phyloP scores from a whole-genome alignment of 2,797 vertebrate species.

The Danio albolineatus region DNA sequence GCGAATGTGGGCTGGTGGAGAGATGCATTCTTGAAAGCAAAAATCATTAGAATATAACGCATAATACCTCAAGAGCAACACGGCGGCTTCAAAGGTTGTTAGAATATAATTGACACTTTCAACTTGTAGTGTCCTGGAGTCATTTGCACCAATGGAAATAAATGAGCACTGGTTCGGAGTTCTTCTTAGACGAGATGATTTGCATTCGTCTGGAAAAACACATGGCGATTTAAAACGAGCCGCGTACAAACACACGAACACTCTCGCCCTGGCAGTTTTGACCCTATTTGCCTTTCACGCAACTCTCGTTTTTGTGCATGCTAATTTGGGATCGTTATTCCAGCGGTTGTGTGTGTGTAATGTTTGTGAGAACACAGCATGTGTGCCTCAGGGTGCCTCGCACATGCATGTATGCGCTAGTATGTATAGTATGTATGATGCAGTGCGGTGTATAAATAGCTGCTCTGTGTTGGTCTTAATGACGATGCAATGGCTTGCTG shows the following conservation, averaged over 20 bases:
- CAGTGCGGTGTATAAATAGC: slow-evolving; percentile 63
- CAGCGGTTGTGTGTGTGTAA: slow-evolving; percentile 3
- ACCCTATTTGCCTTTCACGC: slow-evolving; percentile 38
- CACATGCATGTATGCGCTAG: slow-evolving; percentile 28
- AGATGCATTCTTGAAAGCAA: slow-evolving; percentile 55
- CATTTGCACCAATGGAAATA: slow-evolving; percentile 57
- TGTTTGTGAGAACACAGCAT: slow-evolving; percentile 14
- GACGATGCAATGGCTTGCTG: slow-evolving; percentile 59
- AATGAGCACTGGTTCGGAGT: slow-evolving; percentile 39
- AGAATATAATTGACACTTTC: slow-evolving; percentile 65
- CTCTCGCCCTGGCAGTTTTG: slow-evolving; percentile 1
- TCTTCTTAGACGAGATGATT: slow-evolving; percentile 29
- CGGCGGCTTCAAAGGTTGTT: slow-evolving; percentile 61
- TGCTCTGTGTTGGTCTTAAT: slow-evolving; percentile 65
- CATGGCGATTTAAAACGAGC: neutral
- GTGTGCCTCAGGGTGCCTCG: slow-evolving; percentile 2
- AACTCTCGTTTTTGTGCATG: slow-evolving; percentile 18
- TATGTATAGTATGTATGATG: slow-evolving; percentile 48
- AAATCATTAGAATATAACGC: slow-evolving; percentile 59
- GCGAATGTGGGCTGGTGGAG: slow-evolving; percentile 52
- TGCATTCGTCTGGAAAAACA: slow-evolving; percentile 43
- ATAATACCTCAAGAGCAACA: slow-evolving; percentile 60
- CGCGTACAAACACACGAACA: neutral
- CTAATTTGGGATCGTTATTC: slow-evolving; percentile 32
- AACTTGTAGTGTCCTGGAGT: slow-evolving; percentile 61